Conservation (phyloP, 2,113 vertebrate genomes). For the Carassius auratus region DNA sequence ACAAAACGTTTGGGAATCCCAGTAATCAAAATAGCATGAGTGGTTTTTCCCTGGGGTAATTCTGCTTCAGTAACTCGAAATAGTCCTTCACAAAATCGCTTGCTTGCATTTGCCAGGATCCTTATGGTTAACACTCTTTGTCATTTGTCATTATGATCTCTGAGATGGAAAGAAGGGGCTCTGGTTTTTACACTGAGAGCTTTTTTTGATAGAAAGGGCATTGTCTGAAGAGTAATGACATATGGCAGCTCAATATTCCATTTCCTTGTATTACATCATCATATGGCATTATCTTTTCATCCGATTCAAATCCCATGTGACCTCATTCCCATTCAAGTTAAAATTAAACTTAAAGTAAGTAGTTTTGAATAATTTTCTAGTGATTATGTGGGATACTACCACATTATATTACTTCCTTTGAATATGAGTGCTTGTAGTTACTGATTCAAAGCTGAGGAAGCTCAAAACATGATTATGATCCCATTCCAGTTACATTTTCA, state of each 20-base stretch:
- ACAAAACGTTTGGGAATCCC: background rate
- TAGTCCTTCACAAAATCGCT: constrained; percentile 40
- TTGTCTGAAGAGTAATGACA: background rate
- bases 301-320: background rate
- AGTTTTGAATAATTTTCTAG: background rate
- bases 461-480: background rate
- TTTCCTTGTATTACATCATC: constrained; percentile 22
- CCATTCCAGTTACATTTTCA: background rate
- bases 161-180: constrained; percentile 27
- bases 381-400: background rate
- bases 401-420: background rate
- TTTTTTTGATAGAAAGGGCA: background rate
- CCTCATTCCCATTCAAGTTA: constrained; percentile 26
- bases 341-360: background rate
- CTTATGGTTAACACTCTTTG: constrained; percentile 26
- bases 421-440: background rate
- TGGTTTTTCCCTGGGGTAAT: constrained; percentile 35
- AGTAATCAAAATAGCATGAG: background rate
- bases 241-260: constrained; percentile 31
- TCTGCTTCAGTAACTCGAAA: constrained; percentile 51
- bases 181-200: constrained; percentile 5
- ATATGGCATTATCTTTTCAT: constrained; percentile 9
- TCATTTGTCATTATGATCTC: constrained; percentile 22
- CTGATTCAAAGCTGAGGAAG: background rate
- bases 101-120: constrained; percentile 26